phyloP scores from a whole-genome alignment of 2,797 vertebrate genomes.

The Austrolebias charrua region DNA sequence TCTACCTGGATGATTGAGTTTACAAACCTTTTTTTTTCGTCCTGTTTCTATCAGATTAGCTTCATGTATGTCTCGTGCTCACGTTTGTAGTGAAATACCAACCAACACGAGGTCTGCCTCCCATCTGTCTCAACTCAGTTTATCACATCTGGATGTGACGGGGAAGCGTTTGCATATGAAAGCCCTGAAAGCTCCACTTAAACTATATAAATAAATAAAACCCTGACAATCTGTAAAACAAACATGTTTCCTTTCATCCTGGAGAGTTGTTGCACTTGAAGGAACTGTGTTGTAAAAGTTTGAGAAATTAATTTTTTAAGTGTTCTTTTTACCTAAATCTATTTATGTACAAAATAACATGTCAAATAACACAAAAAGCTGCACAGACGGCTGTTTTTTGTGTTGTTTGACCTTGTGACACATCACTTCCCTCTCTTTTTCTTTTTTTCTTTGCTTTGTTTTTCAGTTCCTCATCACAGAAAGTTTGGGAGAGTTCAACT shows the following conservation, averaged over 20 bases:
- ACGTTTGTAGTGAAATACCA: slow-evolving; percentile 41
- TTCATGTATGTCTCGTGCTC: slow-evolving; percentile 12
- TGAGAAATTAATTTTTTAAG: too few relatives aligned
- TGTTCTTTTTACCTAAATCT: too few relatives aligned
- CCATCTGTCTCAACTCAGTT: slow-evolving; percentile 47
- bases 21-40: too few relatives aligned
- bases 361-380: not conserved
- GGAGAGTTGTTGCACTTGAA: slow-evolving; percentile 44
- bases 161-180: slow-evolving; percentile 35
- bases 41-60: slow-evolving; percentile 1
- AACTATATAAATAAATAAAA: too few relatives aligned
- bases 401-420: slow-evolving; percentile 27
- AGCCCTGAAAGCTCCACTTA: slow-evolving; percentile 46
- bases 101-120: slow-evolving; percentile 41
- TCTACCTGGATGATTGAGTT: too few relatives aligned
- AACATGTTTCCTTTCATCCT: slow-evolving; percentile 34
- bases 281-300: not conserved
- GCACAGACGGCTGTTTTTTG: not conserved
- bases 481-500: slow-evolving; percentile 21
- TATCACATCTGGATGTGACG: slow-evolving; percentile 55
- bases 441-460: slow-evolving; percentile 5
- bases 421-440: slow-evolving; percentile 19
- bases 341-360: not conserved
- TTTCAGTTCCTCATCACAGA: slow-evolving; percentile 18
- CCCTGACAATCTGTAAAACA: slow-evolving; percentile 31